Base-by-base conservation (phyloP, 2,888 invertebrate genomes). In the Scrobipalpa atriplicella region DNA sequence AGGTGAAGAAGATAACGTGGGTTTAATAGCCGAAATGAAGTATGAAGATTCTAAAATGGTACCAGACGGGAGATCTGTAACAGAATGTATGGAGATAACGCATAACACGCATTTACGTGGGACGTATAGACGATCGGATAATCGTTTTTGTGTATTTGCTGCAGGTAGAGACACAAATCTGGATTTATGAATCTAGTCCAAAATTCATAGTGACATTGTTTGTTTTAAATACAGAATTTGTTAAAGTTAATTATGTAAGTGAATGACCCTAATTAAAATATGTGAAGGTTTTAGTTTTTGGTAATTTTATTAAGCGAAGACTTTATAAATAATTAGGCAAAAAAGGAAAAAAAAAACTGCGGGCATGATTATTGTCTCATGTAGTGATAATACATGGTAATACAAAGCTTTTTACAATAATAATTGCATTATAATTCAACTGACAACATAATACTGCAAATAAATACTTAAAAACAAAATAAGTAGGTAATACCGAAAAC, bases 91-190 rank as follows among this genome's bases (percentile, higher is more conserved):
- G 69, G 73, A 85, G 89, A 89, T 90, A 89, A 83, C 77, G 72
- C 73, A 77, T 78, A 80, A 85, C 85, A 86, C 74, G 81, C 81
- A 75, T 86, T 84, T 82, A 86, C 84, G 90, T 89, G 87, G 89
- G 88, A 74, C 72, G 84, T 64, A 70, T 74, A 75, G 73, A 77
- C 60, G 78, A 85, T 83, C 79, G 77, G 81, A 84, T 85, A 83
- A 80, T 82, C 78, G 76, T 78, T 82, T 84, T 78, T 64, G 51
- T 62, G 72, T 83, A 76, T 73, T 76, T 70, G 82, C 77, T 65
- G 69, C 73, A 39, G 76, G 66, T 68, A 52, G 67, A 73, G 2
- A 10, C 29, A 13, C 29, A 36, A 62, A 51, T 41, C 3, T 2
- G 36, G 13, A 60, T 38, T 60, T 29, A 29, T n/a, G 16, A 16